Evolutionary conservation across 2,888 invertebrate genomes (phyloP), one percentile per base, ranked within the genome.

Genomic region (Adelphocoris suturalis): DNA sequence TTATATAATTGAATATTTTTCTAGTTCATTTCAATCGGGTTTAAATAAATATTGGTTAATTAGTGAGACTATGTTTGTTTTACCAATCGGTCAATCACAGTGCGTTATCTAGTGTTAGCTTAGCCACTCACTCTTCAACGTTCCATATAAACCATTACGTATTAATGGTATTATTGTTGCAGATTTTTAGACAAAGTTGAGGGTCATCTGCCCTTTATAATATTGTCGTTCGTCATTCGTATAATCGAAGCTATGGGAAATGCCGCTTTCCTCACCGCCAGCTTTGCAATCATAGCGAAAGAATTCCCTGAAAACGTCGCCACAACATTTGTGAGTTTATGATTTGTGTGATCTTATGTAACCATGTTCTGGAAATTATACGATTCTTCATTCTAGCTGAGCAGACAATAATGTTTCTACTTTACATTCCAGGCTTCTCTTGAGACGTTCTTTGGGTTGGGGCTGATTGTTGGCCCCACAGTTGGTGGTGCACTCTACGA

Each of bases 381-480:
- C 7, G 37, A 37, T 7, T 37, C 37, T 2, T 4, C 7, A 37
- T 37, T n/a, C n/a, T n/a, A n/a, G n/a, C n/a, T n/a, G n/a, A n/a
- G n/a, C n/a, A n/a, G n/a, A n/a, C n/a, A n/a, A n/a, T n/a, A n/a
- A n/a, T n/a, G 48, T 48, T 13, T 48, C n/a, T n/a, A n/a, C 48
- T 48, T 13, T 68, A 4, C 27, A 61, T 89, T 89, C 11, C 84
- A 96, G 96, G 97, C 97, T 0, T 96, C 96, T 0, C 93, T 97
- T 78, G 97, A 97, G 93, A 97, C 98, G 0, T 98, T 97, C 93
- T 98, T 97, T 93, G 98, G 98, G 0, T 95, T 95, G 92, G 98
- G 95, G 0, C 94, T 98, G 90, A 98, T 98, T 90, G 97, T 97
- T 0, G 98, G 98, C 0, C 98, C 98, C 0, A 97, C 97, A 0